These are phyloP conservation scores for Bactericera cockerelli DNA, from an alignment of 1,140 invertebrate species.

Conservation along the genomic window DNA sequence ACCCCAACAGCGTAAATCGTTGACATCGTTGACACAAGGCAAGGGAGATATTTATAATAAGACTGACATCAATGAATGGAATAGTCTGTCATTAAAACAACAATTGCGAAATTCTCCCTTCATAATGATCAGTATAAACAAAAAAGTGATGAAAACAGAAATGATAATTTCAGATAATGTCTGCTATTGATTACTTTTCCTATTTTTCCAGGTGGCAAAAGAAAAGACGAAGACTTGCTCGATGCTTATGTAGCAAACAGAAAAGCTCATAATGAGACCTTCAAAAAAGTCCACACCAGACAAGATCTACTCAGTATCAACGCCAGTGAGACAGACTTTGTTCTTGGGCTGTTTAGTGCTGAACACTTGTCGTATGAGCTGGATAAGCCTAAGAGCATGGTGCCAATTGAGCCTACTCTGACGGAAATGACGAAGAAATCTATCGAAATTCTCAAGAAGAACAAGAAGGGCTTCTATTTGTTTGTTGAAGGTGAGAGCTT, in stretches of 20 bases:
- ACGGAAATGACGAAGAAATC: constrained; percentile 67
- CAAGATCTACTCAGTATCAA: constrained; percentile 27
- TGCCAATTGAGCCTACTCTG: constrained; percentile 38
- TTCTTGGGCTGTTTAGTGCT: constrained; percentile 29
- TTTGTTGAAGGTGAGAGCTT: constrained; percentile 50
- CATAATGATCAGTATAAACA: too few species aligned
- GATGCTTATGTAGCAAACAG: constrained; percentile 24
- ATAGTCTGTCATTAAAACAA: too few species aligned
- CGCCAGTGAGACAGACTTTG: constrained; percentile 32
- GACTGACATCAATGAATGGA: too few species aligned
- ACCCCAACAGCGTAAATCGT: too few species aligned
- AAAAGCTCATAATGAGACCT: background rate
- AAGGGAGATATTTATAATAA: too few species aligned
- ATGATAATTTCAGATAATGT: too few species aligned
- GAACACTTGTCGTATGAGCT: constrained; percentile 29
- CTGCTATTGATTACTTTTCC: too few species aligned
- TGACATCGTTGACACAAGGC: too few species aligned
- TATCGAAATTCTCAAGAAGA: constrained; percentile 51
- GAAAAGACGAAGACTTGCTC: constrained; percentile 17
- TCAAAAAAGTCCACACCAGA: constrained; percentile 26
- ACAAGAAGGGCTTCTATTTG: constrained; percentile 49
- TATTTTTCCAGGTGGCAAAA: constrained; percentile 27
- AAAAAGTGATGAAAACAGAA: too few species aligned
- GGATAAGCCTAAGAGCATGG: constrained; percentile 19
- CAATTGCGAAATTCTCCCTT: too few species aligned